Evolutionary conservation across 1,140 invertebrate species (phyloP).

Genomic region (Formica exsecta): DNA sequence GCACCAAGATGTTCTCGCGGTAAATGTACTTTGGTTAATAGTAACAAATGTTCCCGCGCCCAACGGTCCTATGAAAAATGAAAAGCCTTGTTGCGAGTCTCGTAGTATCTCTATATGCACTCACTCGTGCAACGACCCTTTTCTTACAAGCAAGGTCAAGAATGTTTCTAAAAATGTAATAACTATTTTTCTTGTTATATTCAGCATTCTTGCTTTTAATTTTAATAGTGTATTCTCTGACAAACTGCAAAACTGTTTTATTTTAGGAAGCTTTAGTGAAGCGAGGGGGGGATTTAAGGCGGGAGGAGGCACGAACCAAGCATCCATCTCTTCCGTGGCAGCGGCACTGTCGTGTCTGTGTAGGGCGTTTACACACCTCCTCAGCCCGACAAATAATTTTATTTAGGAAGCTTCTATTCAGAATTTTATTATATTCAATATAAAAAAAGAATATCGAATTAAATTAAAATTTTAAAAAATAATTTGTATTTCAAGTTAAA

Average conservation of each 20-base stretch:
- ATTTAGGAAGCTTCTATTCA: not conserved
- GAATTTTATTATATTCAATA: constrained; percentile 1
- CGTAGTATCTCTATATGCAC: constrained; percentile 43
- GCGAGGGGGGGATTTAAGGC: too few relatives aligned
- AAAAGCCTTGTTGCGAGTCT: constrained; percentile 47
- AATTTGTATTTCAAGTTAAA: not conserved
- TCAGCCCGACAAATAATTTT: too few relatives aligned
- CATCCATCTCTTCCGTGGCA: too few relatives aligned
- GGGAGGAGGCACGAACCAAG: too few relatives aligned
- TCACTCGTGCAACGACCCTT: not conserved
- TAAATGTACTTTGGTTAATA: constrained; percentile 55
- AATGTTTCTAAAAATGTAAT: constrained; percentile 42
- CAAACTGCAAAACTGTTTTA: not conserved
- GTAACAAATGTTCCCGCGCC: constrained; percentile 34
- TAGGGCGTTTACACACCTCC: too few relatives aligned
- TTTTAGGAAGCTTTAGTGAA: not conserved
- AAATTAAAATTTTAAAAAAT: not conserved
- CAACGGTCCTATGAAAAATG: constrained; percentile 44
- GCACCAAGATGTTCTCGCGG: constrained; percentile 27
- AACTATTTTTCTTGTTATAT: constrained; percentile 27
- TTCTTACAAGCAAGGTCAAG: not conserved
- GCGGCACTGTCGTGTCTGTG: too few relatives aligned
- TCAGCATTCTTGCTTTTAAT: constrained; percentile 10
- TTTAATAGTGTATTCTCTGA: constrained; percentile 20
- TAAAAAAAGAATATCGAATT: not conserved